A percentile compares a stretch with the other conserved stretches of the same genome.
phyloP scores from a whole-genome alignment of 1,140 invertebrate genomes.

The Spodoptera frugiperda region DNA sequence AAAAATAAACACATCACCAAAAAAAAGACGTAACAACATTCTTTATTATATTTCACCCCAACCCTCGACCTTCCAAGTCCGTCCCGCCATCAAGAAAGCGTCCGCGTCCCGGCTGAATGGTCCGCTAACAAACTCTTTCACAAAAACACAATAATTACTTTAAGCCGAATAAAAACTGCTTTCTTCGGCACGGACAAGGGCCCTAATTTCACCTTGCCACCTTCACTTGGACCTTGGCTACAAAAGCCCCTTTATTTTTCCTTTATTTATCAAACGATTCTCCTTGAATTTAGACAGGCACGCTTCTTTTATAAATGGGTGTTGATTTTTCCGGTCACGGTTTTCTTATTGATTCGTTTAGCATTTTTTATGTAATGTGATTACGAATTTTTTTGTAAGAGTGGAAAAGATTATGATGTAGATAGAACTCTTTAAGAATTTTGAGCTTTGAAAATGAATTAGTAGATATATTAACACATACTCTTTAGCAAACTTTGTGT shows the following conservation, averaged over 20 bases:
- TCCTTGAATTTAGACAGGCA: constrained; percentile 14
- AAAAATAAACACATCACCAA: too few relatives aligned
- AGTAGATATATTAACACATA: too few relatives aligned
- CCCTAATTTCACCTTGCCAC: constrained; percentile 76
- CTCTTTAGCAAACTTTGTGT: too few relatives aligned
- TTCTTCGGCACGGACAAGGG: constrained; percentile 71
- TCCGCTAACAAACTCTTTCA: constrained; percentile 85
- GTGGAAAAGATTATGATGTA: too few relatives aligned
- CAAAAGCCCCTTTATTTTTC: constrained; percentile 35
- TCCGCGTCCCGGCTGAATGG: constrained; percentile 80
- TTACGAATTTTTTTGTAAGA: too few relatives aligned
- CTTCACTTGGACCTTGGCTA: constrained; percentile 27
- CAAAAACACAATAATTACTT: constrained; percentile 86
- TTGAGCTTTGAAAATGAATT: too few relatives aligned
- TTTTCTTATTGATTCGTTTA: background rate
- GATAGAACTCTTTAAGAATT: too few relatives aligned
- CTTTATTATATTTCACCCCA: too few relatives aligned
- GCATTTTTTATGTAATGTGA: background rate
- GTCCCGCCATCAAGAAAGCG: constrained; percentile 63
- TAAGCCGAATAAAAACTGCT: constrained; percentile 83
- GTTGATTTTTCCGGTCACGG: background rate
- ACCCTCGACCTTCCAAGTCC: constrained; percentile 50
- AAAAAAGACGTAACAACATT: background rate
- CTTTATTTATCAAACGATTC: constrained; percentile 40
- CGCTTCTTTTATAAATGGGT: background rate